phyloP scores from a whole-genome alignment of 2,888 invertebrate species.

The Eristalis arbustorum region DNA sequence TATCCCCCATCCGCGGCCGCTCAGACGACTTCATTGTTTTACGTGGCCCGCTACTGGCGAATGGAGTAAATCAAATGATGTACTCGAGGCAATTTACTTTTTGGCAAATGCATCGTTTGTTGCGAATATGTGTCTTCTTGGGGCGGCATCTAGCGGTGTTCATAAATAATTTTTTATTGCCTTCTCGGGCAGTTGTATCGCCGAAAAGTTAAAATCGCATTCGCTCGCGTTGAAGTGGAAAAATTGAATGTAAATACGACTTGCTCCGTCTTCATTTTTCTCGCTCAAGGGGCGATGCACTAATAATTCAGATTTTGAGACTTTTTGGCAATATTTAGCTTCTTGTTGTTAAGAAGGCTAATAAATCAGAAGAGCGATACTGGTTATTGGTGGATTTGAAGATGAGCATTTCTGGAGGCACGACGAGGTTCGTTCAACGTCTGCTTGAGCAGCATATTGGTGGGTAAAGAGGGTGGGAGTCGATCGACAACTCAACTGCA shows the following conservation, averaged over 20 bases:
- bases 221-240: constrained; percentile 67
- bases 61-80: constrained; percentile 53
- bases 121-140: constrained; percentile 58
- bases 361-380: constrained; percentile 33
- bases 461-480: no score
- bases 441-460: not conserved
- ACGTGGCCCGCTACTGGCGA: constrained; percentile 3
- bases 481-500: no score
- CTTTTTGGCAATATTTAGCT: constrained; percentile 30
- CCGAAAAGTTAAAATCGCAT: constrained; percentile 48
- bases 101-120: constrained; percentile 67
- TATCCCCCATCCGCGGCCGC: constrained; percentile 14
- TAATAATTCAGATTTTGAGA: constrained; percentile 18
- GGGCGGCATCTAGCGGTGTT: constrained; percentile 57
- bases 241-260: constrained; percentile 54
- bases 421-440: not conserved
- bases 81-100: constrained; percentile 64
- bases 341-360: not conserved
- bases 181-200: constrained; percentile 40
- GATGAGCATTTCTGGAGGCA: not conserved
- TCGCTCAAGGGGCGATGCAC: constrained; percentile 52
- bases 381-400: not conserved
- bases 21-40: constrained; percentile 64
- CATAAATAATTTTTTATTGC: constrained; percentile 70
- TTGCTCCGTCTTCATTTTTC: constrained; percentile 5